These are phyloP conservation scores for Pseudomyrmex gracilis DNA, from an alignment of 1,140 invertebrate genomes.

Conservation along the genomic window DNA sequence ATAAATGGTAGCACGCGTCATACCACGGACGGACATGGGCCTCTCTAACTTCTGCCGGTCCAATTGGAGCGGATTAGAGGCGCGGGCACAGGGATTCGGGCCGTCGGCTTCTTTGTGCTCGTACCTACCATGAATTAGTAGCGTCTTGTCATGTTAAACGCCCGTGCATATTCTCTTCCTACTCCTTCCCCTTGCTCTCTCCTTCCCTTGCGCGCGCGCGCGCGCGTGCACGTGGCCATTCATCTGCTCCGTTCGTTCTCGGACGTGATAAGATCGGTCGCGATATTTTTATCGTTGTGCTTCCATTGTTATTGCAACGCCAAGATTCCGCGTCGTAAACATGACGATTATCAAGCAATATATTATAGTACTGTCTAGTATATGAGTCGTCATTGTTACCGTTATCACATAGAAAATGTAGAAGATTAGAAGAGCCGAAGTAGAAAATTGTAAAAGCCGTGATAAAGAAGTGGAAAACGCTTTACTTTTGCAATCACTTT, in stretches of 20 bases:
- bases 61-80: constrained; percentile 84
- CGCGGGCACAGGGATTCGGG: constrained; percentile 81
- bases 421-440: not conserved
- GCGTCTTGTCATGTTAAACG: constrained; percentile 84
- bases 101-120: constrained; percentile 82
- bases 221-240: constrained; percentile 68
- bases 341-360: constrained; percentile 34
- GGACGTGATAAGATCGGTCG: constrained; percentile 37
- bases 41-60: constrained; percentile 78
- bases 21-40: constrained; percentile 75
- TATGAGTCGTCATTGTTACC: constrained; percentile 1
- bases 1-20: constrained; percentile 85
- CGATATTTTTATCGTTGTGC: constrained; percentile 50
- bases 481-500: not conserved
- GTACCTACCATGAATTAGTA: constrained; percentile 82
- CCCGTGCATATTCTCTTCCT: constrained; percentile 73
- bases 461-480: not conserved
- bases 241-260: constrained; percentile 46
- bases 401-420: not conserved
- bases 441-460: not conserved
- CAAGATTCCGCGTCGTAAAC: constrained; percentile 47
- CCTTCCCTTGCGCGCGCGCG: constrained; percentile 60
- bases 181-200: constrained; percentile 36
- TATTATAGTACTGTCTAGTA: constrained; percentile 28
- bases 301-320: not conserved